A percentile compares a stretch with the other conserved stretches of the same genome.
phyloP scores from a whole-genome alignment of 2,888 invertebrate species.

The Caenorhabditis angaria region DNA sequence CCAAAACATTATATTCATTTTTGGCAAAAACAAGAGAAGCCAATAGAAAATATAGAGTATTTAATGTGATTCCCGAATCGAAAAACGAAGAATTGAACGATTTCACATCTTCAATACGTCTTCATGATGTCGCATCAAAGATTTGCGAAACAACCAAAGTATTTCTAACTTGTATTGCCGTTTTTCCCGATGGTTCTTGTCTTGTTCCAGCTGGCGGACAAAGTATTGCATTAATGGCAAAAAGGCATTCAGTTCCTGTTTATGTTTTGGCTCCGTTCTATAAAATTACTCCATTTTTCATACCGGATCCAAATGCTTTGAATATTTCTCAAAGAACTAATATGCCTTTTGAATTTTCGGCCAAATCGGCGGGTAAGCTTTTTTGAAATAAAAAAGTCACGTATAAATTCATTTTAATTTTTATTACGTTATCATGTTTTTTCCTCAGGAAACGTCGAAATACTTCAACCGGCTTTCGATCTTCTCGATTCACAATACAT shows the following conservation, averaged over 20 bases:
- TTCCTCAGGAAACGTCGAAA: slow-evolving; percentile 44
- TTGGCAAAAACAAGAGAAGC: slow-evolving; percentile 24
- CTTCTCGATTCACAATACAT: slow-evolving; percentile 56
- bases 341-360: slow-evolving; percentile 25
- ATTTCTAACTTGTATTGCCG: slow-evolving; percentile 57
- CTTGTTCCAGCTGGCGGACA: slow-evolving; percentile 62
- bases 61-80: neutral
- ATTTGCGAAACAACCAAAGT: slow-evolving; percentile 56
- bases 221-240: slow-evolving; percentile 60
- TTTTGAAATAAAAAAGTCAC: too few species aligned
- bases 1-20: slow-evolving; percentile 54
- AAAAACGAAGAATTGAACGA: slow-evolving; percentile 15
- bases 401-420: neutral
- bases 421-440: neutral
- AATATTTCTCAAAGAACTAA: slow-evolving; percentile 29
- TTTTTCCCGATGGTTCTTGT: slow-evolving; percentile 66
- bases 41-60: slow-evolving; percentile 24
- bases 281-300: slow-evolving; percentile 52
- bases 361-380: slow-evolving; percentile 7
- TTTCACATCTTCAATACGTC: slow-evolving; percentile 31
- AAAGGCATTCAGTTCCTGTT: slow-evolving; percentile 64
- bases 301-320: slow-evolving; percentile 37
- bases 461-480: slow-evolving; percentile 60
- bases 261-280: slow-evolving; percentile 63
- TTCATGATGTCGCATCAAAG: slow-evolving; percentile 42